Conservation (phyloP, 2,797 vertebrate species). For the Tympanoctomys barrerae region DNA sequence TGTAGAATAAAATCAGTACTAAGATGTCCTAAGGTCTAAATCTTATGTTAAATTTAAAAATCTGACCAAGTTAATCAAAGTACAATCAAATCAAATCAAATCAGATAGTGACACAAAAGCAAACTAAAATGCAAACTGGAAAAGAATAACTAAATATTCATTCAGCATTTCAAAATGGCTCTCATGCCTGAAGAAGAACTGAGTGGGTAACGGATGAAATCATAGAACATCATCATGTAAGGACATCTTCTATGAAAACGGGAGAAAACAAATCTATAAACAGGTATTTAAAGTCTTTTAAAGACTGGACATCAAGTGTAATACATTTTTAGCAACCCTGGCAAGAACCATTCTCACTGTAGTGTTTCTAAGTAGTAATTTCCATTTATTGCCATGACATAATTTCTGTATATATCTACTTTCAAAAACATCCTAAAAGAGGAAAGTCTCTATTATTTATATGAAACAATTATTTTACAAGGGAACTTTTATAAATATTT, state of each 20-base stretch:
- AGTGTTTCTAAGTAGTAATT: background rate
- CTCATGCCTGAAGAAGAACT: background rate
- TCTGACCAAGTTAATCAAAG: constrained; percentile 1
- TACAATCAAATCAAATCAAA: background rate
- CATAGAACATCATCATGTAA: background rate
- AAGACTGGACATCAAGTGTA: background rate
- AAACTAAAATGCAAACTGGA: constrained; percentile 48
- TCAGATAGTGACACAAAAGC: constrained; percentile 38
- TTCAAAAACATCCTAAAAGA: background rate
- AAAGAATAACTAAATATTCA: constrained; percentile 15
- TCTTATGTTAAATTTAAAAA: background rate
- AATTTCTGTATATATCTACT: background rate
- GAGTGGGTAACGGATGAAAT: background rate
- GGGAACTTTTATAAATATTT: background rate
- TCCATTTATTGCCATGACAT: background rate
- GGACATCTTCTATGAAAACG: background rate
- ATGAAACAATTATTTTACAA: background rate
- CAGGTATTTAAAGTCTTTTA: background rate
- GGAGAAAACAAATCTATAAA: background rate
- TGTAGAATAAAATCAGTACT: background rate
- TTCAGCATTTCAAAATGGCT: constrained; percentile 25
- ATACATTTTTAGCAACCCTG: background rate
- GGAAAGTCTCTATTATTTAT: background rate
- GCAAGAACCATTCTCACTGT: background rate
- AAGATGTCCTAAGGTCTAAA: background rate